Base-by-base conservation (phyloP, 2,113 vertebrate species). In the Tachysurus vachellii region DNA sequence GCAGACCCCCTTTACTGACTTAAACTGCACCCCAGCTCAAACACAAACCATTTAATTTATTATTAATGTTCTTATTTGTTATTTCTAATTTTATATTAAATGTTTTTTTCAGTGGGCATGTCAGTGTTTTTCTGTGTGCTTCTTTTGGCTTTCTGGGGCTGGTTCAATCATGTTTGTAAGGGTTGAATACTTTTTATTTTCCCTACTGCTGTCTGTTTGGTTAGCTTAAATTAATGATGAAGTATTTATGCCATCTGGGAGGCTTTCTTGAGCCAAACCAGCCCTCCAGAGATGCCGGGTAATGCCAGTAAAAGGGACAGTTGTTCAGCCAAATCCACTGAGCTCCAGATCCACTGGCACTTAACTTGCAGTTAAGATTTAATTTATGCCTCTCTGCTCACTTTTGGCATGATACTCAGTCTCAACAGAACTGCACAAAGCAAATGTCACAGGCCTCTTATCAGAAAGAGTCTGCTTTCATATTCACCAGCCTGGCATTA, bases 21-120 rank as follows among this genome's bases (percentile, higher is more conserved):
- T 66, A 31, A 83, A 71, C 62, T 42, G 66, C 66, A 53, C 47
- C 62, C 47, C 82, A 70, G 85, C 71, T 81, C 57, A 73, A 36
- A 89, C 62, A 79, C 13, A 87, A 17, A 90, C 62, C 54, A 68
- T 86, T 90, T 91, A 80, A 88, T 54, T 84, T 90, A 89, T 90
- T 89, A 80, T 82, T 26, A 77, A 59, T 80, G 88, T 88, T 85
- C 70, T 76, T 90, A 92, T 93, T 93, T 92, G 92, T 91, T 84
- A 86, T 84, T 89, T 82, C 53, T 85, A 42, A 64, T 88, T 83
- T 84, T 80, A 23, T 86, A 91, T 92, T 83, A 92, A 91, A 94
- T 28, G 19, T 91, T 47, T 0, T 88, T 89, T 92, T 92, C 14
- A 89, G 83, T 91, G 0, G 88, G 82, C 4, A 50, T 84, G 53